These are phyloP conservation scores for Lates calcarifer DNA, from an alignment of 2,113 vertebrate species.

Conservation along the genomic window DNA sequence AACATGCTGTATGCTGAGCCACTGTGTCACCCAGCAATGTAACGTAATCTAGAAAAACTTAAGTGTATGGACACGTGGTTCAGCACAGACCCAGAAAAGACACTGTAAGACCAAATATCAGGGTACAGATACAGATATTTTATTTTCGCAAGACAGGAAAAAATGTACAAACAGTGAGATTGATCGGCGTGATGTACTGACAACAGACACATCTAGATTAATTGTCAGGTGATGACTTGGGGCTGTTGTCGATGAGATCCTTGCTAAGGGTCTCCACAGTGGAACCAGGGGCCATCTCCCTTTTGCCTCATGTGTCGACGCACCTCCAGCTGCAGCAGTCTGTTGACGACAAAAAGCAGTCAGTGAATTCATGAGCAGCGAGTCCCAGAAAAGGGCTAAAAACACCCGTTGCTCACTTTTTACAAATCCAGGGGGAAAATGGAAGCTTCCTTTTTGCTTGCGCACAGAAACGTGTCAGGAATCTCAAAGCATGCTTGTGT, in stretches of 20 bases:
- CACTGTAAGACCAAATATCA: background rate
- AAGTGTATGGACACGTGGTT: background rate
- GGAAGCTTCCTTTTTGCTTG: background rate
- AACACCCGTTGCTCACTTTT: background rate
- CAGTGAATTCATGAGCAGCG: background rate
- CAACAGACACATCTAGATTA: slow-evolving; percentile 71
- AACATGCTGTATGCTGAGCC: background rate
- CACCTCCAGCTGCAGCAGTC: slow-evolving; percentile 85
- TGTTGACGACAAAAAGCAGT: slow-evolving; percentile 60
- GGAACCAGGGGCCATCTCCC: slow-evolving; percentile 95
- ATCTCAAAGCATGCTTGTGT: too few species aligned
- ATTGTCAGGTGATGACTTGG: slow-evolving; percentile 90
- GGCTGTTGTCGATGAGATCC: slow-evolving; percentile 84
- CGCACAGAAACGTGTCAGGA: too few species aligned
- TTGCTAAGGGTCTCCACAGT: slow-evolving; percentile 84
- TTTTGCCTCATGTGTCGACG: slow-evolving; percentile 88
- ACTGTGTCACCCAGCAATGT: too few species aligned
- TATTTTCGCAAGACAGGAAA: slow-evolving; percentile 73
- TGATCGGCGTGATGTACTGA: slow-evolving; percentile 47
- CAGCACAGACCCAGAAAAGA: slow-evolving; percentile 4
- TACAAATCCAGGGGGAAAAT: background rate
- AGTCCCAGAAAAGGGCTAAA: background rate
- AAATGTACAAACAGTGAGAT: slow-evolving; percentile 77
- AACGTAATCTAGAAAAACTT: background rate
- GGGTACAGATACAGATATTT: slow-evolving; percentile 74